Conservation (phyloP, 2,797 vertebrate genomes). For the Pseudochirops corinnae region DNA sequence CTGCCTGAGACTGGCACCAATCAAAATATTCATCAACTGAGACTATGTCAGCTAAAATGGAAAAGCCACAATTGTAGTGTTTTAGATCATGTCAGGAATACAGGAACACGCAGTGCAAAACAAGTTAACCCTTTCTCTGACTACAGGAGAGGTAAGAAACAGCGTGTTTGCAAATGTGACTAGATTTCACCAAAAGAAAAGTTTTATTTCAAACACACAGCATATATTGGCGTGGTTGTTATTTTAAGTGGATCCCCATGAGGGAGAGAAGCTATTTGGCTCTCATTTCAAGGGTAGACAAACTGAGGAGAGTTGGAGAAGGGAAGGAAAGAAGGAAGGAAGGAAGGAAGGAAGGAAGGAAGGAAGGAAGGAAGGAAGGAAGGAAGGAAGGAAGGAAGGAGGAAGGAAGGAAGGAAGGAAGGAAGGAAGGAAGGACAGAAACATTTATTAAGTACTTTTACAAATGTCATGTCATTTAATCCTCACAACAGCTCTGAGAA, state of each 20-base stretch:
- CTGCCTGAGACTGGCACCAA: slow-evolving; percentile 85
- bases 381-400: neutral
- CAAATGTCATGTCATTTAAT: no score
- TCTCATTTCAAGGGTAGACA: neutral
- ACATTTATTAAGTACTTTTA: no score
- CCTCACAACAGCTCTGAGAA: neutral
- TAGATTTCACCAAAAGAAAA: neutral
- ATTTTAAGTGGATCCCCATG: neutral
- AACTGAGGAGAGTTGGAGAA: no score
- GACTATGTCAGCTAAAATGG: slow-evolving; percentile 85
- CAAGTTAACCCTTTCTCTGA: slow-evolving; percentile 83
- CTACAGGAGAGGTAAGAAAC: slow-evolving; percentile 30
- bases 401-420: no score
- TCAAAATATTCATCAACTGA: slow-evolving; percentile 86
- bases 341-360: neutral
- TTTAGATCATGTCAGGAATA: slow-evolving; percentile 85
- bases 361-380: neutral
- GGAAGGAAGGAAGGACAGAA: neutral
- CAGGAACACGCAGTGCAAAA: slow-evolving; percentile 74
- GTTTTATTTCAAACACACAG: neutral
- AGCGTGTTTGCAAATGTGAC: neutral
- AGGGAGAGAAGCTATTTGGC: neutral
- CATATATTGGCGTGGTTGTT: neutral
- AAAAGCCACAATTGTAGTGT: slow-evolving; percentile 85
- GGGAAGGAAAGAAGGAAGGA: neutral